phyloP scores from a whole-genome alignment of 2,888 invertebrate species.

The Alitta virens region DNA sequence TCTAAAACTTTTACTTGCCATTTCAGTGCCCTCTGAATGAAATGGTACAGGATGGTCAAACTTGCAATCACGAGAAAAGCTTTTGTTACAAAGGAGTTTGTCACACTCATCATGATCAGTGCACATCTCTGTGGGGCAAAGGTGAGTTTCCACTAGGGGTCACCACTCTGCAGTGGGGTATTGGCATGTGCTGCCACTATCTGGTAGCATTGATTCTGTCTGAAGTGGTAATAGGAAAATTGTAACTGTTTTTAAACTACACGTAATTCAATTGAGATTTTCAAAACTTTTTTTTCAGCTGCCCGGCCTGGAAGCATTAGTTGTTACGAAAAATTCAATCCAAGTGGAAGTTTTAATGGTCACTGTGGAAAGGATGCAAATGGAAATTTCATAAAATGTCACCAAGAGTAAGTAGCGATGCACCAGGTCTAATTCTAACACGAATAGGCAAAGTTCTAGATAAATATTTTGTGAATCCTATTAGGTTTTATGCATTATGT shows the following conservation, averaged over 20 bases:
- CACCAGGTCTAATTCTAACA: too few relatives aligned
- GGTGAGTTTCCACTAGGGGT: slow-evolving; percentile 54
- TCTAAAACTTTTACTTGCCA: not conserved
- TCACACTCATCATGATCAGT: slow-evolving; percentile 83
- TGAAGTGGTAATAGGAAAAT: too few relatives aligned
- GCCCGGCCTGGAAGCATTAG: slow-evolving; percentile 78
- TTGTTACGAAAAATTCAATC: slow-evolving; percentile 93
- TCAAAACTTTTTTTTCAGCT: slow-evolving; percentile 56
- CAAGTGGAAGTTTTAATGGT: slow-evolving; percentile 90
- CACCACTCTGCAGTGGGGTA: too few relatives aligned
- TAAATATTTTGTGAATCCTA: too few relatives aligned
- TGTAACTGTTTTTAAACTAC: too few relatives aligned
- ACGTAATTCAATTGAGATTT: too few relatives aligned
- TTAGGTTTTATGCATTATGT: too few relatives aligned
- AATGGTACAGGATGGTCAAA: slow-evolving; percentile 87
- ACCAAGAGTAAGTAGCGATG: slow-evolving; percentile 73
- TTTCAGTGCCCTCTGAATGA: slow-evolving; percentile 82
- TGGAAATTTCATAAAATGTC: slow-evolving; percentile 72
- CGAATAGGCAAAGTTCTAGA: too few relatives aligned
- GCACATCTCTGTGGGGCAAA: slow-evolving; percentile 90
- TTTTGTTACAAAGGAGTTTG: slow-evolving; percentile 91
- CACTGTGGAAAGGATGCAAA: slow-evolving; percentile 77
- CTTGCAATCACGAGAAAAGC: slow-evolving; percentile 72
- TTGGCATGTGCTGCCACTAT: too few relatives aligned
- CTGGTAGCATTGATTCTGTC: too few relatives aligned